phyloP scores from a whole-genome alignment of 1,140 invertebrate genomes.

The Gryon sp. region DNA sequence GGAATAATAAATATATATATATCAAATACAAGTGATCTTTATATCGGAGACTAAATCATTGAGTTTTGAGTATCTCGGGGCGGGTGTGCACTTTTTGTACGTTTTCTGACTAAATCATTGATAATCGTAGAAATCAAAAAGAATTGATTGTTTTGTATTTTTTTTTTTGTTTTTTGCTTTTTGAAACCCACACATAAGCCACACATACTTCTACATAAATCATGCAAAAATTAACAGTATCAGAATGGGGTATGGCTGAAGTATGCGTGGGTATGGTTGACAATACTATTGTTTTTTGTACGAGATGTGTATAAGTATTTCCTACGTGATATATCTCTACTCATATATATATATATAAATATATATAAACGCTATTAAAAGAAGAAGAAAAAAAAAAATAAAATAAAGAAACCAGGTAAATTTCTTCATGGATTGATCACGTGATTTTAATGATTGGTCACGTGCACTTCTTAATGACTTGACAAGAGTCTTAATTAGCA shows the following conservation, averaged over 20 bases:
- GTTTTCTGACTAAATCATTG: too few species aligned
- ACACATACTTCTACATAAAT: conserved; percentile 4
- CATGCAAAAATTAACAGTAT: conserved; percentile 29
- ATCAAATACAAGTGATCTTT: too few species aligned
- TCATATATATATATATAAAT: conserved; percentile 38
- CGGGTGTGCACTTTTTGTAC: too few species aligned
- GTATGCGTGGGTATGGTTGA: conserved; percentile 41
- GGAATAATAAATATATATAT: too few species aligned
- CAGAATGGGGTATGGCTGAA: conserved; percentile 27
- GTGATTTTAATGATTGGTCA: conserved; percentile 10
- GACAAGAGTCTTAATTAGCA: conserved; percentile 56
- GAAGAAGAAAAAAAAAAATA: not conserved
- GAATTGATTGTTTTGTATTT: too few species aligned
- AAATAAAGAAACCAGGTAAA: not conserved
- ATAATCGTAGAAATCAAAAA: too few species aligned
- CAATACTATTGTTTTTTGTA: conserved; percentile 22
- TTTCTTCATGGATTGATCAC: conserved; percentile 16
- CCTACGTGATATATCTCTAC: too few species aligned
- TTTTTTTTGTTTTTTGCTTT: too few species aligned
- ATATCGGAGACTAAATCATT: too few species aligned
- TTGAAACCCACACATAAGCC: too few species aligned
- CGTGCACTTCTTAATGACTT: conserved; percentile 50
- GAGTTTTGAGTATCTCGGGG: too few species aligned
- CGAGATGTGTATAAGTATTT: conserved; percentile 10
- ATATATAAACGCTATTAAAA: conserved; percentile 15